Conservation (phyloP, 2,113 vertebrate genomes). For the Turdus rufiventris region DNA sequence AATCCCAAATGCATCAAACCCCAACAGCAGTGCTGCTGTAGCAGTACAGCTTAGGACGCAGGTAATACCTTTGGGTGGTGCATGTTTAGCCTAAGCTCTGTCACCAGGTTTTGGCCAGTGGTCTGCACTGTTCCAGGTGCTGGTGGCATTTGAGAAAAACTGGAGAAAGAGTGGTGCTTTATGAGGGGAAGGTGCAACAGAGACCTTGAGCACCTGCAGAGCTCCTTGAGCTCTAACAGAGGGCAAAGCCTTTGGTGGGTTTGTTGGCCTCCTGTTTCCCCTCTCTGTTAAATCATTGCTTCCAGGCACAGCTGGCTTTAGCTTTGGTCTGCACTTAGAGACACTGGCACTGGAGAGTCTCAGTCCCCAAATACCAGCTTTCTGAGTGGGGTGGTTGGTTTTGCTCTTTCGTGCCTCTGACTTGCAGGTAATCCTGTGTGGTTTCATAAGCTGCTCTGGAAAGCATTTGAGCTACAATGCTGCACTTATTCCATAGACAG, state of each 20-base stretch:
- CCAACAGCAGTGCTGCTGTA: background rate
- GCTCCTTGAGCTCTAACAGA: background rate
- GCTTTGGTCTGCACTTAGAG: background rate
- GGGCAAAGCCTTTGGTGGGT: background rate
- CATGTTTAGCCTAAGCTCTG: background rate
- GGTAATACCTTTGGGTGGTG: background rate
- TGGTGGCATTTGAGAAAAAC: background rate
- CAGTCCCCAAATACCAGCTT: background rate
- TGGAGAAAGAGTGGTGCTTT: background rate
- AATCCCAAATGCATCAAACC: rapidly evolving
- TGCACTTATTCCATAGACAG: background rate
- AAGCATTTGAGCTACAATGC: background rate
- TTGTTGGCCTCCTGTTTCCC: background rate
- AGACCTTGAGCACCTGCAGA: background rate
- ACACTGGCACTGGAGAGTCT: background rate
- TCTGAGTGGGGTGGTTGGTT: background rate
- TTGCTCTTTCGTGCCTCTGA: background rate
- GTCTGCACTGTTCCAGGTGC: background rate
- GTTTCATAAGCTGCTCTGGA: background rate
- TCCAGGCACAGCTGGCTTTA: background rate
- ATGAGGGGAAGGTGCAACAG: background rate
- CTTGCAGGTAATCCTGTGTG: background rate
- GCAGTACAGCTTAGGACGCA: background rate
- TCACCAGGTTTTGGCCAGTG: background rate
- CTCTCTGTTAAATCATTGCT: background rate